These are phyloP conservation scores for Artibeus jamaicensis DNA, from an alignment of 2,797 vertebrate species.

Conservation along the genomic window DNA sequence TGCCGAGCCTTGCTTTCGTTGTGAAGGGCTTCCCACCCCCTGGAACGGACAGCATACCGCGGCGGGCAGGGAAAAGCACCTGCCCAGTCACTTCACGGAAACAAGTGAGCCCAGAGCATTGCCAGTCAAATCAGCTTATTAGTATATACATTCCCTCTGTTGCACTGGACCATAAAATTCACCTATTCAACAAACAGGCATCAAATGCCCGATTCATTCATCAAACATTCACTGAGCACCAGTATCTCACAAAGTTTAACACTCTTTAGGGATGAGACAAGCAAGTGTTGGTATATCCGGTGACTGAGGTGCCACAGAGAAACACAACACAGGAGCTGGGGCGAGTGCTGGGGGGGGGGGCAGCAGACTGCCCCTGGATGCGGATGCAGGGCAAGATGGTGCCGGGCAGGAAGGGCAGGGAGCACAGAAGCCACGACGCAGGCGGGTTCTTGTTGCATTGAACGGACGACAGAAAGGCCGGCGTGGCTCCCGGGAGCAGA, in stretches of 20 bases:
- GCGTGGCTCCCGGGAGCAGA: background rate
- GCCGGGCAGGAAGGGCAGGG: background rate
- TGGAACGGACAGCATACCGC: background rate
- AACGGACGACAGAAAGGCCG: background rate
- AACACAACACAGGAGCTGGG: background rate
- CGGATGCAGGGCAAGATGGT: background rate
- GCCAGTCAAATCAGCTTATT: background rate
- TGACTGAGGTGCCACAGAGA: background rate
- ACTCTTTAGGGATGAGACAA: background rate
- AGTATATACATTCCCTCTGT: background rate
- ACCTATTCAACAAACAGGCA: background rate
- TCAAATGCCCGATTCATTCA: background rate
- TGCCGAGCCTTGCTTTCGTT: background rate
- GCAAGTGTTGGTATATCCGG: background rate
- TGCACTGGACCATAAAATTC: background rate
- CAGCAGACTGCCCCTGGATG: background rate
- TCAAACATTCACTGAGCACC: background rate
- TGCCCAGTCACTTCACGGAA: background rate
- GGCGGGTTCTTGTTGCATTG: background rate
- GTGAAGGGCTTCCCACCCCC: background rate
- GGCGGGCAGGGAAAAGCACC: background rate
- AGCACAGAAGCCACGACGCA: background rate
- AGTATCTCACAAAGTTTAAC: background rate
- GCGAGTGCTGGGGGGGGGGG: background rate
- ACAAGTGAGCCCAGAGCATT: background rate